A percentile compares a stretch with the other conserved stretches of the same genome.
Conservation (phyloP, 2,113 vertebrate species). For the Psephotus haematonotus region DNA sequence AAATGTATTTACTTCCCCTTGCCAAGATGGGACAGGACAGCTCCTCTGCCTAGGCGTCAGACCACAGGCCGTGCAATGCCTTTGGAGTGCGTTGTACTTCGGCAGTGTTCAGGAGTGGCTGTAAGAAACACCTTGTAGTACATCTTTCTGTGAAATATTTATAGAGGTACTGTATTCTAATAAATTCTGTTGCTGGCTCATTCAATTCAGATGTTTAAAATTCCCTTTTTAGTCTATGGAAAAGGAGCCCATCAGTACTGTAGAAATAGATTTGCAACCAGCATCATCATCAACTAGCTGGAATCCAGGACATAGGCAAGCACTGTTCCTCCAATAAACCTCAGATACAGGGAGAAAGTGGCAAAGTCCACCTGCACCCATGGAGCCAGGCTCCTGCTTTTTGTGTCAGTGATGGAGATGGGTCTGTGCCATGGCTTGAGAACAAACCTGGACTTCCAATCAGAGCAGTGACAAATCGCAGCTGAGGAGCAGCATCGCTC, state of each 20-base stretch:
- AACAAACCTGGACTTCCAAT: neutral
- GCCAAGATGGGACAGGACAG: neutral
- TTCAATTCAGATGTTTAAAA: neutral
- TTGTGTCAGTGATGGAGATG: neutral
- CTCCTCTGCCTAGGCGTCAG: neutral
- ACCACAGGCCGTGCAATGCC: neutral
- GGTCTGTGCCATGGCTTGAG: neutral
- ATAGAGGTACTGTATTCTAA: neutral
- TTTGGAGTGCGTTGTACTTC: neutral
- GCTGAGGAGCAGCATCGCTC: neutral
- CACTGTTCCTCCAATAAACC: neutral
- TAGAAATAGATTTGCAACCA: neutral
- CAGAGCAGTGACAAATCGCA: accelerated
- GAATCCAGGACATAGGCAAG: neutral
- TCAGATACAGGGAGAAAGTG: neutral
- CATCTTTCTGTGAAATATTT: neutral
- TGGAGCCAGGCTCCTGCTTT: neutral
- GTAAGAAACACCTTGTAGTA: neutral
- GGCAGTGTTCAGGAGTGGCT: neutral
- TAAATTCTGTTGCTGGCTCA: neutral
- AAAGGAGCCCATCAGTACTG: neutral
- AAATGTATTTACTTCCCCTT: neutral
- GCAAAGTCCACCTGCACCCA: accelerated
- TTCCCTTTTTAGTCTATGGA: neutral
- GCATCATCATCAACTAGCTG: accelerated